Evolutionary conservation across 2,113 vertebrate species (phyloP), one percentile per base, ranked within the genome.

Genomic region (Tautogolabrus adspersus): DNA sequence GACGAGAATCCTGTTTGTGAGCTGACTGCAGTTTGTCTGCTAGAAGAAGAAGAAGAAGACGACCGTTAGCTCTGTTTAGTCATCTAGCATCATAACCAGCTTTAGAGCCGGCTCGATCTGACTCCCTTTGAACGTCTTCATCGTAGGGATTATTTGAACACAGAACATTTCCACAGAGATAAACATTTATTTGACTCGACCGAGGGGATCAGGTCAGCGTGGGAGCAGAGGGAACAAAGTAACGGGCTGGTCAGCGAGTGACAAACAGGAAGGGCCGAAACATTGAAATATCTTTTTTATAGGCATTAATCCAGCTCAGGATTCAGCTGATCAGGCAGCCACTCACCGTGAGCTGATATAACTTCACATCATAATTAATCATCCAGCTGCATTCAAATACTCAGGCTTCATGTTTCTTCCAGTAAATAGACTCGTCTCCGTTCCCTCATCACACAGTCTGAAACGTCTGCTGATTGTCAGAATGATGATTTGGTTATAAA

Each of bases 401-500:
- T 40, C 10, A 15, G 12, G 19, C 26, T 57, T 22, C 5, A 13
- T 34, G 22, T 0, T 37, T 34, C 49, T 77, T 73, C 67, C 46
- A 68, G 67, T 77, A 65, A 69, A 30, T 13, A 10, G 9, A 1
- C 52, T 51, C 5, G 6, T 21, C 19, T 56, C 46, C 44, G 1
- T n/a, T 38, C 4, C 0, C 21, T 58, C 52, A 13, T 64, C 66
- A 8, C 3, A 5, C 18, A 59, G 16, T 52, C 30, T n/a, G n/a
- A n/a, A n/a, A n/a, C n/a, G n/a, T n/a, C n/a, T n/a, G n/a, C n/a
- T n/a, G n/a, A n/a, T n/a, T n/a, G 56, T 56, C 66, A 18, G 8
- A 57, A 9, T 1, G 66, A 57, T 72, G 57, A 72, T 72, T 65
- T 71, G 8, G 54, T 67, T 55, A 55, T 18, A 21, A 66, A 40